phyloP scores from a whole-genome alignment of 2,888 invertebrate genomes.

The Hirtodrosophila histrioides region DNA sequence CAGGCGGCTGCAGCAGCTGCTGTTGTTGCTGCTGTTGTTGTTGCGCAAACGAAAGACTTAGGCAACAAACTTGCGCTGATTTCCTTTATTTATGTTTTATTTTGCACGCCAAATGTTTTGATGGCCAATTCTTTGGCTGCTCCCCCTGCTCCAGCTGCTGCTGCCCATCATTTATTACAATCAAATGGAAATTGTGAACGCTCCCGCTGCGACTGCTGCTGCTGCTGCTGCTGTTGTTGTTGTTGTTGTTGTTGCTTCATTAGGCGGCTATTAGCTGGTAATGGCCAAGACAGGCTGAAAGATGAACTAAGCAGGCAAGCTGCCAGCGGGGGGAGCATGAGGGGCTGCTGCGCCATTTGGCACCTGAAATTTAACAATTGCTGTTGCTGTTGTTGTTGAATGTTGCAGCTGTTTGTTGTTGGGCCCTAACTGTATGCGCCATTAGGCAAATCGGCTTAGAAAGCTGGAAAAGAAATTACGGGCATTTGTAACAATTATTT shows the following conservation, averaged over 20 bases:
- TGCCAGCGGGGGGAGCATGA: constrained; percentile 10
- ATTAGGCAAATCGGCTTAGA: constrained; percentile 71
- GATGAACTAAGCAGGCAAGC: constrained; percentile 7
- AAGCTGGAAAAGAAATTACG: constrained; percentile 51
- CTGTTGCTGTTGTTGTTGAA: constrained; percentile 10
- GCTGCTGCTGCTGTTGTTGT: neutral
- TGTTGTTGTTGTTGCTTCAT: constrained; percentile 42
- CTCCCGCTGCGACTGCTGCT: constrained; percentile 9
- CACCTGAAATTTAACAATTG: constrained; percentile 28
- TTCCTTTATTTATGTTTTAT: constrained; percentile 18
- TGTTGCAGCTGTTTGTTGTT: constrained; percentile 1
- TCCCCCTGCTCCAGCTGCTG: constrained; percentile 14
- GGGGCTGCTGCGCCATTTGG: constrained; percentile 26
- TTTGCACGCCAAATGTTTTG: constrained; percentile 36
- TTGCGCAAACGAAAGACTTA: constrained; percentile 62
- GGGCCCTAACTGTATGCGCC: constrained; percentile 50
- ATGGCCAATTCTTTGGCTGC: constrained; percentile 21
- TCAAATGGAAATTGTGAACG: constrained; percentile 52
- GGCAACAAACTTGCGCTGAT: constrained; percentile 75
- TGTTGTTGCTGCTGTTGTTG: constrained; percentile 5
- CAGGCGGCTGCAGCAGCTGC: constrained; percentile 27
- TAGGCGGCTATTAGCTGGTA: constrained; percentile 48
- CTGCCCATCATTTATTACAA: constrained; percentile 53
- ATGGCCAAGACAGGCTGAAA: constrained; percentile 18
- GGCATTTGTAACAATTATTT: constrained; percentile 71